A percentile compares a stretch with the other conserved stretches of the same genome.
Evolutionary conservation across 2,888 invertebrate genomes (phyloP).

Genomic region (Argynnis bischoffii): DNA sequence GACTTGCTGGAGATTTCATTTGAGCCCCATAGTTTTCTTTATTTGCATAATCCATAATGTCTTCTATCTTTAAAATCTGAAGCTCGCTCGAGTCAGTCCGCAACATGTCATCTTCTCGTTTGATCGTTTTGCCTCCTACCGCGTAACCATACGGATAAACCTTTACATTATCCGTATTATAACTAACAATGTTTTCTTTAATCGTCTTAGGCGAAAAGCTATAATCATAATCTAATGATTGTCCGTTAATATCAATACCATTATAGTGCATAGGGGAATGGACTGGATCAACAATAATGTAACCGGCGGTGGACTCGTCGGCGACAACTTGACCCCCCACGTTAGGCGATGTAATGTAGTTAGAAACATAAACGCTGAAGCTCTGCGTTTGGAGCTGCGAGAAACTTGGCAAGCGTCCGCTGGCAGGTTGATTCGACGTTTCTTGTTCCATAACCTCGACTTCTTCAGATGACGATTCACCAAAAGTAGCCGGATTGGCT

Average conservation of each 20-base stretch:
- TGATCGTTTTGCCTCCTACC: constrained; percentile 71
- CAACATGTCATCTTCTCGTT: constrained; percentile 61
- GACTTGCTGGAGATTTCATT: constrained; percentile 78
- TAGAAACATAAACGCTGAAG: constrained; percentile 82
- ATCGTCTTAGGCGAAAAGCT: constrained; percentile 63
- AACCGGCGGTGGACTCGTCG: constrained; percentile 79
- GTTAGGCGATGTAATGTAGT: constrained; percentile 85
- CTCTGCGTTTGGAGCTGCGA: constrained; percentile 84
- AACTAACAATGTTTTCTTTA: constrained; percentile 67
- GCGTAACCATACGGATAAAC: constrained; percentile 67
- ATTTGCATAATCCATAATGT: constrained; percentile 78
- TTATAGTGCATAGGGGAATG: constrained; percentile 66
- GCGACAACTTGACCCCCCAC: constrained; percentile 88
- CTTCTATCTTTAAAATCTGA: constrained; percentile 74
- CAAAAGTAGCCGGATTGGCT: constrained; percentile 92
- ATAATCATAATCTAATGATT: constrained; percentile 67
- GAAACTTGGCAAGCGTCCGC: constrained; percentile 85
- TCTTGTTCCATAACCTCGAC: constrained; percentile 77
- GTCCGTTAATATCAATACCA: constrained; percentile 60
- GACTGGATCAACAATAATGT: constrained; percentile 73
- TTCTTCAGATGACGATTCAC: constrained; percentile 83
- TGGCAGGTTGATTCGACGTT: constrained; percentile 66
- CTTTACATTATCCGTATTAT: constrained; percentile 64
- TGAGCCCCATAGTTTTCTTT: constrained; percentile 77
- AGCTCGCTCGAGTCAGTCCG: constrained; percentile 62